Base-by-base conservation (phyloP, 2,888 invertebrate genomes). In the Branchipolynoe longqiensis region DNA sequence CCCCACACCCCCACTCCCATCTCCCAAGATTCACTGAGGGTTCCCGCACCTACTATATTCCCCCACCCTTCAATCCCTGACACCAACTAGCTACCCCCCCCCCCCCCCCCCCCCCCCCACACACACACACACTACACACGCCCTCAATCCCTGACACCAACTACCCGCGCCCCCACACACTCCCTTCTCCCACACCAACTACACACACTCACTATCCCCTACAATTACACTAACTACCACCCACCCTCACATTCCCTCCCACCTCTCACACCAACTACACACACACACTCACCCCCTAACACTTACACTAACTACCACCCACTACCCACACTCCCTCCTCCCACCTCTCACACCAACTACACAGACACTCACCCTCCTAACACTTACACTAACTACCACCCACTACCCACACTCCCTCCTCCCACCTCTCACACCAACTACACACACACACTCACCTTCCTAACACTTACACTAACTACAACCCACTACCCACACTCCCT, bases 71-170 rank as follows among this genome's bases (percentile, higher is more conserved):
- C 48, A 12, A 18, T 8, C 48, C 18, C 18, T 48, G 48, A 18
- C 48, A 12, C 48, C 48, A 18, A 12, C 48, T 48, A 18, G 48
- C 8, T 18, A 48, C n/a, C n/a, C 56, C 25, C 25, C 56, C 25
- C 3, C 22, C n/a, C 25, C 18, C 3, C 6, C 56, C 56, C 56
- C 56, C 56, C 56, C 56, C 56, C 56, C 56, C 56, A 2, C 56
- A 56, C 56, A 12, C 56, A 56, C 56, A 56, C 56, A 56, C 56
- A 56, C 56, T 25, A 56, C 56, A 56, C 56, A 56, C 56, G 25
- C 56, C 3, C 56, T 12, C 56, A 56, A 25, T 22, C 56, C 56
- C 56, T n/a, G n/a, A n/a, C n/a, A n/a, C n/a, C n/a, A n/a, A n/a
- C n/a, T n/a, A n/a, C n/a, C n/a, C 56, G 3, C 3, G 3, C 56